Conservation (phyloP, 1,140 invertebrate species). For the Drosophila truncata region DNA sequence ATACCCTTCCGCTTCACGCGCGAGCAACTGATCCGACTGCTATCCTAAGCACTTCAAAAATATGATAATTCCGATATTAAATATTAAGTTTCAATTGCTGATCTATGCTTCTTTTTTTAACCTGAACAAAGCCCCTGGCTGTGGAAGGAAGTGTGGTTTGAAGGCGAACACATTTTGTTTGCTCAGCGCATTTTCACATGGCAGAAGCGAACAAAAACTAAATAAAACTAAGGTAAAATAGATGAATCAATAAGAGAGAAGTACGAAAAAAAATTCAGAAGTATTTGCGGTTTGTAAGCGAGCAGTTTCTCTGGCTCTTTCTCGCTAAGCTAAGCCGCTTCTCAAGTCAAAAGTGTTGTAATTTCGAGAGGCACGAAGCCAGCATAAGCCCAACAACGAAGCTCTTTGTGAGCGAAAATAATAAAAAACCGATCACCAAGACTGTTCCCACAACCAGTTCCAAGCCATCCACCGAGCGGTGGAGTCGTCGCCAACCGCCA, state of each 20-base stretch:
- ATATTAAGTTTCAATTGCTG: conserved; percentile 17
- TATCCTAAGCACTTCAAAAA: neutral
- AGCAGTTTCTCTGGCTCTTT: conserved; percentile 7
- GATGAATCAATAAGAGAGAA: conserved; percentile 37
- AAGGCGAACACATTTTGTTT: conserved; percentile 53
- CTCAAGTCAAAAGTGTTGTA: conserved; percentile 54
- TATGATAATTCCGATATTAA: neutral
- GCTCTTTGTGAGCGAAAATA: conserved; percentile 79
- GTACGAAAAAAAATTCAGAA: conserved; percentile 61
- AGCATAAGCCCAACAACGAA: conserved; percentile 61
- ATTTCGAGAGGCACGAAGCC: conserved; percentile 43
- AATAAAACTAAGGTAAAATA: conserved; percentile 20
- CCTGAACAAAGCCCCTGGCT: conserved; percentile 55
- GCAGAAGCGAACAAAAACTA: conserved; percentile 4
- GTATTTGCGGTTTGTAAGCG: conserved; percentile 76
- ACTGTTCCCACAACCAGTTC: conserved; percentile 81
- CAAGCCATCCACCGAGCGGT: conserved; percentile 61
- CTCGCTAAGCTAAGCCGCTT: conserved; percentile 1
- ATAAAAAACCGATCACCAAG: conserved; percentile 78
- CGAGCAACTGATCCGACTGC: neutral
- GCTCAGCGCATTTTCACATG: conserved; percentile 65
- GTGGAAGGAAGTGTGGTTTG: conserved; percentile 30
- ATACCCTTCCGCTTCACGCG: neutral
- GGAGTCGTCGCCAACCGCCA: conserved; percentile 31
- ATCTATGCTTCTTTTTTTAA: conserved; percentile 5